These are phyloP conservation scores for Carettochelys insculpta DNA, from an alignment of 2,113 vertebrate species.

Conservation along the genomic window DNA sequence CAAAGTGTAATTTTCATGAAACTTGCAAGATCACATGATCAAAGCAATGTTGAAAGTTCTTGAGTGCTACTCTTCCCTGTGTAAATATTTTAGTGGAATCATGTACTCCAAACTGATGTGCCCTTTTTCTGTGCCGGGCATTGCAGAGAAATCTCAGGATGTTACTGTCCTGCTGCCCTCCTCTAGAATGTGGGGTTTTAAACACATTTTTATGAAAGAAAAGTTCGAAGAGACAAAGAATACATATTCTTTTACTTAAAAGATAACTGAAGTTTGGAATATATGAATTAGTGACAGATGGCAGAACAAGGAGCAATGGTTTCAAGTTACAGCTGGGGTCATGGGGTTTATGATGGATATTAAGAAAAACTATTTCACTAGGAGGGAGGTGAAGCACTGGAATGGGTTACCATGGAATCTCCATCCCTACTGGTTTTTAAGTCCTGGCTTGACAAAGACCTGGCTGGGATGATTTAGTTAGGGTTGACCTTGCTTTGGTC, in stretches of 20 bases:
- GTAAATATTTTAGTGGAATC: not conserved
- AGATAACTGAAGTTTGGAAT: not conserved
- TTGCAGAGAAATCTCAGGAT: not conserved
- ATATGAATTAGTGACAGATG: too few species aligned
- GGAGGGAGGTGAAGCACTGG: too few species aligned
- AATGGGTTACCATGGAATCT: too few species aligned
- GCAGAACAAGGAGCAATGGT: too few species aligned
- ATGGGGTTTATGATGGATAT: too few species aligned
- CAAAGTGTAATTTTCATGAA: not conserved
- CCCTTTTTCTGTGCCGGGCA: not conserved
- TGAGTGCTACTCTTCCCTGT: not conserved
- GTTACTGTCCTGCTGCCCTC: not conserved
- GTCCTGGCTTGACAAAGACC: too few species aligned
- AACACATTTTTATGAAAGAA: not conserved
- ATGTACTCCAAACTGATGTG: not conserved
- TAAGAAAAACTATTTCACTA: too few species aligned
- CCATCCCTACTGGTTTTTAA: too few species aligned
- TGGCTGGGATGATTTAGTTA: too few species aligned
- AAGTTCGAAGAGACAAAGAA: not conserved
- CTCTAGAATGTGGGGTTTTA: not conserved
- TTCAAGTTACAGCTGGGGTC: too few species aligned
- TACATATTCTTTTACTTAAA: not conserved
- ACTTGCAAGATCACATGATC: not conserved
- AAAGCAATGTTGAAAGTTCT: not conserved
- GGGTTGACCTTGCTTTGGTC: too few species aligned